Base-by-base conservation (phyloP, 2,113 vertebrate species). In the Campylorhamphus procurvoides region DNA sequence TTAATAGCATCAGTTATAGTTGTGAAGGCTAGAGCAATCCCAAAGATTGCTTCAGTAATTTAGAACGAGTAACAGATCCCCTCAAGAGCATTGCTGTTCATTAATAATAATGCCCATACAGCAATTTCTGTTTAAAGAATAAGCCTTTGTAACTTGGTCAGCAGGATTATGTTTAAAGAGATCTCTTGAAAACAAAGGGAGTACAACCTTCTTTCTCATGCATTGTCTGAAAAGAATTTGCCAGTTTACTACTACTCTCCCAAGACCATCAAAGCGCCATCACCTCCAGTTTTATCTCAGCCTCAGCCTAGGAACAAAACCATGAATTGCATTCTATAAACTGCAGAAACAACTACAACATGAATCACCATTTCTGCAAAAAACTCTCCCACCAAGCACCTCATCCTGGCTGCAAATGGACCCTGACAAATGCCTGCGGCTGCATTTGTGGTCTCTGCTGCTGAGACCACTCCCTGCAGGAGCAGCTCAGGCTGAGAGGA, bases 11-110 rank as follows among this genome's bases (percentile, higher is more conserved):
- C 94, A 67, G 50, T 91, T 74, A 78, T 31, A 95, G 75, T 9
- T 73, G 55, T 50, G 82, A 96, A 93, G 63, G 72, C 75, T 96
- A 93, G 47, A 95, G 63, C 78, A 95, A 76, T 73, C 59, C 82
- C 1, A 1, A 88, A 90, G 75, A 94, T 71, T 84, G 85, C 69
- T 74, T 56, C 69, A 59, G 79, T 77, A 91, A 90, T 93, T 96
- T 90, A 93, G 73, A 86, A 68, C 50, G 44, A 90, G 79, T 64
- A 96, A 90, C 56, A 89, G 79, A 94, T 75, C 52, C 79, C 83
- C 72, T 81, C 72, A 55, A 92, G 83, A 59, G 73, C 68, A 75
- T 12, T 72, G 88, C 52, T 84, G 46, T 39, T 94, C 76, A 82
- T 97, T 95, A 95, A 74, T 90, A 94, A 85, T 74, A 86, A 92